Conservation (phyloP, 2,113 vertebrate species). For the Grammomys dolichurus region DNA sequence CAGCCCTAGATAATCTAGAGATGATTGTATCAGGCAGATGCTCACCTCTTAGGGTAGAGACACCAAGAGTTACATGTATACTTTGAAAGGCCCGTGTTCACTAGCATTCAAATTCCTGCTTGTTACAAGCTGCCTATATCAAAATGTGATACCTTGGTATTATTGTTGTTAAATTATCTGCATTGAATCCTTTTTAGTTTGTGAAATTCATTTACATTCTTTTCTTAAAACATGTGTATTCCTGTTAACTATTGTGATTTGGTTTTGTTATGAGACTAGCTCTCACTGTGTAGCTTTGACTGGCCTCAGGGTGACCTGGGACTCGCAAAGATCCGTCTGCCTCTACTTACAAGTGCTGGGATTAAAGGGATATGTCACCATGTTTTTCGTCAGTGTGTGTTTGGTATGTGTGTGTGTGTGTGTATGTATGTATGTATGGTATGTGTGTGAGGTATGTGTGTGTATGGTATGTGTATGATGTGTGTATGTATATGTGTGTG, state of each 20-base stretch:
- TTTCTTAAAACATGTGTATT: background rate
- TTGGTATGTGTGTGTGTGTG: no score
- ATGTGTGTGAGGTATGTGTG: background rate
- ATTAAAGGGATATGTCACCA: background rate
- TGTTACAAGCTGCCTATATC: background rate
- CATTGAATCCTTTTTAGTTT: conserved; percentile 31
- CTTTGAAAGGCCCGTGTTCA: conserved; percentile 6
- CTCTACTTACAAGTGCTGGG: background rate
- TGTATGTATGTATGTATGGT: background rate
- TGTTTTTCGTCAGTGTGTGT: background rate
- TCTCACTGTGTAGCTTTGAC: background rate
- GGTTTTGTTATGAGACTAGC: background rate
- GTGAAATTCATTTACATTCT: conserved; percentile 4
- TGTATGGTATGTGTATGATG: background rate
- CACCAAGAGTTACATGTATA: background rate
- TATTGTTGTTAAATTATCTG: background rate
- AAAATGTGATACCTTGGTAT: conserved; percentile 10
- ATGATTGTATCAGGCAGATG: background rate
- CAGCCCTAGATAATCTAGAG: background rate
- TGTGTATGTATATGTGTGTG: no score
- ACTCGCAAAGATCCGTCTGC: background rate
- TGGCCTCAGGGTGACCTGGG: background rate
- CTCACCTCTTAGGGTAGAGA: background rate
- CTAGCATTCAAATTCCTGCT: background rate
- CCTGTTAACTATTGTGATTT: background rate